These are phyloP conservation scores for Chrysotoxum bicinctum DNA, from an alignment of 2,888 invertebrate genomes.

Conservation along the genomic window DNA sequence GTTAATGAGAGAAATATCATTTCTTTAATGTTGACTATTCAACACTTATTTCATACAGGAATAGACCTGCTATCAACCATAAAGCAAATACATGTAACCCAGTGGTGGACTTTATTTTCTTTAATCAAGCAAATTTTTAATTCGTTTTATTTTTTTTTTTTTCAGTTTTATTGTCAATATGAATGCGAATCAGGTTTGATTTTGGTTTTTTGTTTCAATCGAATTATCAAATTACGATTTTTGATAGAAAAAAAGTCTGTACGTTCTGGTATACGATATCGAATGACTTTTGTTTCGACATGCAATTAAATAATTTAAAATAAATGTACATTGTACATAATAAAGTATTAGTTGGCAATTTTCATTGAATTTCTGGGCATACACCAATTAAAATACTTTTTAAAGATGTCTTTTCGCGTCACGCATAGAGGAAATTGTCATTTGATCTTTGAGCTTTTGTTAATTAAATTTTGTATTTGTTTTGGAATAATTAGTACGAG, in stretches of 20 bases:
- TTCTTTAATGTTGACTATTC: no score
- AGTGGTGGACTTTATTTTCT: background rate
- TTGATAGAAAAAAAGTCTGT: slow-evolving; percentile 9
- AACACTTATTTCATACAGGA: no score
- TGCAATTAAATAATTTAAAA: slow-evolving; percentile 53
- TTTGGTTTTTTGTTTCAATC: slow-evolving; percentile 18
- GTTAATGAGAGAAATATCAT: no score
- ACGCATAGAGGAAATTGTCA: slow-evolving; percentile 8
- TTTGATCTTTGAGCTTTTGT: slow-evolving; percentile 21
- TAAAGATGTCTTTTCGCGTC: background rate
- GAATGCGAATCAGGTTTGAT: background rate
- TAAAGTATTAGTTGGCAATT: slow-evolving; percentile 27
- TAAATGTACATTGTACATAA: background rate
- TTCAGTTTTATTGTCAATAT: background rate
- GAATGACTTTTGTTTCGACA: slow-evolving; percentile 17
- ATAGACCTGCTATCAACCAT: no score
- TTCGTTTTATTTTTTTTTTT: background rate
- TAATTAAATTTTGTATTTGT: background rate
- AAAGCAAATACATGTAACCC: background rate
- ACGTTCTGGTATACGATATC: background rate
- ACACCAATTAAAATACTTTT: background rate
- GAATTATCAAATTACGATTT: slow-evolving; percentile 38
- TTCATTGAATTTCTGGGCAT: slow-evolving; percentile 33
- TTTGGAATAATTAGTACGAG: background rate
- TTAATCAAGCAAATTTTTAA: background rate